These are phyloP conservation scores for Spicauda simplicius DNA, from an alignment of 2,888 invertebrate species.

Conservation along the genomic window DNA sequence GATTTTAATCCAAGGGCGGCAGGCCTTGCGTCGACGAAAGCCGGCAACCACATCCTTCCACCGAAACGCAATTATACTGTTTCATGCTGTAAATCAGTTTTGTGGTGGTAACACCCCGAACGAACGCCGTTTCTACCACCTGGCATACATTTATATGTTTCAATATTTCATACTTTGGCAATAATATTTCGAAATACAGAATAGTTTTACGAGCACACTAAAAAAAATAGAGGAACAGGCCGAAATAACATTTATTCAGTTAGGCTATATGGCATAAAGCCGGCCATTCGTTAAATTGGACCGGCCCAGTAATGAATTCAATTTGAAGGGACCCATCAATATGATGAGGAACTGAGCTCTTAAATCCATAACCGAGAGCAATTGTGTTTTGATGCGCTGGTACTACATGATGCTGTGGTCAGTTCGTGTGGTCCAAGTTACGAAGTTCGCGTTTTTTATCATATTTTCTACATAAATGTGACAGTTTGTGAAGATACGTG, in stretches of 20 bases:
- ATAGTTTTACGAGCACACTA: not conserved
- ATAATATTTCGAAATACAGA: not conserved
- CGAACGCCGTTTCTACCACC: too few species aligned
- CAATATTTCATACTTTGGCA: too few species aligned
- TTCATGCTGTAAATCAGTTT: too few species aligned
- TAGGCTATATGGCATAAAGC: not conserved
- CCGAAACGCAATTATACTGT: too few species aligned
- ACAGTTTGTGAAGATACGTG: too few species aligned
- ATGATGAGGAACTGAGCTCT: slow-evolving; percentile 29
- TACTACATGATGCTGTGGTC: slow-evolving; percentile 19
- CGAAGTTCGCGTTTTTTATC: too few species aligned
- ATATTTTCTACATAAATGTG: too few species aligned
- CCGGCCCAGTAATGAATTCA: slow-evolving; percentile 15
- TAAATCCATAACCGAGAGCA: slow-evolving; percentile 28
- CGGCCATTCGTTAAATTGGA: slow-evolving; percentile 21
- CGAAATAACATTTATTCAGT: not conserved
- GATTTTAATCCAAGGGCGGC: too few species aligned
- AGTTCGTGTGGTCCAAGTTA: slow-evolving; percentile 16
- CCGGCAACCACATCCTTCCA: too few species aligned
- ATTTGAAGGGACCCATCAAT: slow-evolving; percentile 24
- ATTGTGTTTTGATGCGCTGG: slow-evolving; percentile 29
- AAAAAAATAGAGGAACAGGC: not conserved
- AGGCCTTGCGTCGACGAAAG: too few species aligned
- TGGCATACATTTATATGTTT: too few species aligned
- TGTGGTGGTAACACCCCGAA: too few species aligned